Evolutionary conservation across 1,140 invertebrate genomes (phyloP).

Genomic region (Halesus radiatus): DNA sequence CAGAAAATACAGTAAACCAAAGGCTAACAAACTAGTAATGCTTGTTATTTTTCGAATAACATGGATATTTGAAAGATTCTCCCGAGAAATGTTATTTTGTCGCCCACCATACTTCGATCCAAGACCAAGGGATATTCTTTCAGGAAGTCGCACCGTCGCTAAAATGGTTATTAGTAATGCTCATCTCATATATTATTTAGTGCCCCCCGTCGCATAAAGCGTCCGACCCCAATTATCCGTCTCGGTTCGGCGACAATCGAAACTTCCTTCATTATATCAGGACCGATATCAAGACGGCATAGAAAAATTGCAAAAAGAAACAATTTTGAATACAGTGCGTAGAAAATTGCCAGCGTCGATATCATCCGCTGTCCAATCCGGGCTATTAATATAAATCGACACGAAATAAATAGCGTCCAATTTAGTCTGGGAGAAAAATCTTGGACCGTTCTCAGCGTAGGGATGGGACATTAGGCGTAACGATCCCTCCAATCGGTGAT

Average conservation of each 20-base stretch:
- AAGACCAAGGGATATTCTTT: too few relatives aligned
- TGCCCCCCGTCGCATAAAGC: conserved; percentile 20
- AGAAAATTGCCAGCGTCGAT: conserved; percentile 40
- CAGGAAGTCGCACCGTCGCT: too few relatives aligned
- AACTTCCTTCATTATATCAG: conserved; percentile 40
- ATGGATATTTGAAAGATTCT: too few relatives aligned
- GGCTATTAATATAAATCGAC: conserved; percentile 50
- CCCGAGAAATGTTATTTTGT: too few relatives aligned
- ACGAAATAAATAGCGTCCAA: conserved; percentile 50
- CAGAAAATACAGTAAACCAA: too few relatives aligned
- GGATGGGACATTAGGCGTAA: conserved; percentile 55
- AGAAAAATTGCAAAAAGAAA: conserved; percentile 37
- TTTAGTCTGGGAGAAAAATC: conserved; percentile 42
- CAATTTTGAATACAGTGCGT: conserved; percentile 44
- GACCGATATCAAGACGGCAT: conserved; percentile 1
- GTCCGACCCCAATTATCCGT: conserved; percentile 25
- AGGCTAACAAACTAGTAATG: too few relatives aligned
- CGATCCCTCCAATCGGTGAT: conserved; percentile 57
- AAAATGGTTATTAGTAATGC: neutral
- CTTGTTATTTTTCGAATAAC: too few relatives aligned
- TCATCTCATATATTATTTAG: conserved; percentile 22
- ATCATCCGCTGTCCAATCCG: conserved; percentile 40
- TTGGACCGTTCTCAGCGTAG: conserved; percentile 21
- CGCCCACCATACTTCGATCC: too few relatives aligned
- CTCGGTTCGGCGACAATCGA: conserved; percentile 30